These are phyloP conservation scores for Eospalax fontanierii DNA, from an alignment of 2,797 vertebrate genomes.

Conservation along the genomic window DNA sequence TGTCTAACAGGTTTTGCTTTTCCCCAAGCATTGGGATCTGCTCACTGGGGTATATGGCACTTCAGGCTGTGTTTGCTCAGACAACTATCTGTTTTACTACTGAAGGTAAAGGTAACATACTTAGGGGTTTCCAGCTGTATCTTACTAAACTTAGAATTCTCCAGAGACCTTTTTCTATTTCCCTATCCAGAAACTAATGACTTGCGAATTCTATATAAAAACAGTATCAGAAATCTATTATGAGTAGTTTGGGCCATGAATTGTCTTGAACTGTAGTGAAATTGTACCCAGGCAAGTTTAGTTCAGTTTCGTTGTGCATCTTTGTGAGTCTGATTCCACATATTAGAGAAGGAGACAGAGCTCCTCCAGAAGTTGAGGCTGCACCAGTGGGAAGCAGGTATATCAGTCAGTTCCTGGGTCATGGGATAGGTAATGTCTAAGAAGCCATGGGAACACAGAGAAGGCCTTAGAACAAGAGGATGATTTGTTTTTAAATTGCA, in stretches of 20 bases:
- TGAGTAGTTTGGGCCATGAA: background rate
- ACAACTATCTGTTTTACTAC: background rate
- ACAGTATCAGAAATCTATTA: background rate
- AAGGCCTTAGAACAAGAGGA: background rate
- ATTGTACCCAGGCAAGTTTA: accelerated
- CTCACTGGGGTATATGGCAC: background rate
- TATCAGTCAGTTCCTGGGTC: background rate
- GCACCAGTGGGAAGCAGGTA: no score
- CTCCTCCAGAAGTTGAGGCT: background rate
- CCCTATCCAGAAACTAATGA: background rate
- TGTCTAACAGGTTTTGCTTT: background rate
- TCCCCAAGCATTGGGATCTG: background rate
- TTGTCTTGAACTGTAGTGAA: background rate
- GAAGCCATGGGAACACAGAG: no score
- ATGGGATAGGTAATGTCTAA: no score
- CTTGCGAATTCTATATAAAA: background rate
- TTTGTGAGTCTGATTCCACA: accelerated
- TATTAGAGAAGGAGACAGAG: accelerated
- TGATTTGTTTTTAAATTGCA: background rate
- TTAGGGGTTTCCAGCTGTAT: background rate
- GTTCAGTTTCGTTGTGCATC: accelerated
- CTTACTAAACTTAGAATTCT: background rate
- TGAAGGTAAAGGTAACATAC: background rate
- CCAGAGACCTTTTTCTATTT: background rate
- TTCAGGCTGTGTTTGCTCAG: background rate